Base-by-base conservation (phyloP, 37 sponge, comb jelly and placozoan genomes). In the Hormiphora californensis region DNA sequence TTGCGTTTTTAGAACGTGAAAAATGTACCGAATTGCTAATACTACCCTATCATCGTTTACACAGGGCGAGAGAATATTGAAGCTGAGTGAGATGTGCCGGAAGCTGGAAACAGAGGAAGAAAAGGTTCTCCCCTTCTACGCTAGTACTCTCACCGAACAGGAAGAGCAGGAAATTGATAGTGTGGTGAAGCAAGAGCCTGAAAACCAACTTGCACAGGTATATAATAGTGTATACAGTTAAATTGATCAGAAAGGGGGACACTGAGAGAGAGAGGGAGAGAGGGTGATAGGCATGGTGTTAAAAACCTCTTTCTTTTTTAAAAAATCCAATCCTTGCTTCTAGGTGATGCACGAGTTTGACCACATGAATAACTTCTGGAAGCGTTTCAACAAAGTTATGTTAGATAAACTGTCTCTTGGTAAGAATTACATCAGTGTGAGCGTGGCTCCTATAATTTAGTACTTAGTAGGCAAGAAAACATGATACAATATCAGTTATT, bases 21-120 rank as follows among this genome's bases (percentile, higher is more conserved):
- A n/a, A n/a, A n/a, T n/a, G n/a, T n/a, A n/a, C n/a, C n/a, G n/a
- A n/a, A n/a, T n/a, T n/a, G n/a, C 19, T 53, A 21, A 21, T 53
- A 21, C 21, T 19, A 53, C 21, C 19, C 21, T 53, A 53, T 53
- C 21, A 53, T 21, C 19, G 19, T n/a, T n/a, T n/a, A n/a, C n/a
- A 12, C 44, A 95, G 92, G 91, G 93, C 39, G 93, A 91, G 61
- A 63, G 63, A 21, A 91, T 93, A 54, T 73, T 97, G 53, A 90
- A 86, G 54, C 39, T 93, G 59, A 86, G 92, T 54, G 98, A 97
- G 86, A 93, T 97, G 91, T 93, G 95, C 85, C 88, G 98, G 12
- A 97, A 97, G 86, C 63, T 91, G 88, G 98, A 97, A 86, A 94
- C 98, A 21, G 98, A 97, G 62, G 98, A 97, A 86, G 98, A 97